phyloP scores from a whole-genome alignment of 2,113 vertebrate species.

The Perca schrenkii region DNA sequence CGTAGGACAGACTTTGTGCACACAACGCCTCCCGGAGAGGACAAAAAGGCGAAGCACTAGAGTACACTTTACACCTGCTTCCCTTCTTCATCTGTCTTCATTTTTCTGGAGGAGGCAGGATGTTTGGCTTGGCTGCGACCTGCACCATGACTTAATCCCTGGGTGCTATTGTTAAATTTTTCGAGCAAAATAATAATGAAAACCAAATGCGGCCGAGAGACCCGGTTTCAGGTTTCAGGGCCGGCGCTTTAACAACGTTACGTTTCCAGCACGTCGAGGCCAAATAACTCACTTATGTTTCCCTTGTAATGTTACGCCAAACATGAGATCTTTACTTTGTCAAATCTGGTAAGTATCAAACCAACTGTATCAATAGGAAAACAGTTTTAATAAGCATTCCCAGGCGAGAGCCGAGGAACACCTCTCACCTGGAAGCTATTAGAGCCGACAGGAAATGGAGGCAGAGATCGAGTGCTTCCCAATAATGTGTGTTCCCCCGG shows the following conservation, averaged over 20 bases:
- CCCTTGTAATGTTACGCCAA: conserved; percentile 84
- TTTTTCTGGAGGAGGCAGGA: conserved; percentile 81
- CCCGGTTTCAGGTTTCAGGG: conserved; percentile 74
- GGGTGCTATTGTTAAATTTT: conserved; percentile 83
- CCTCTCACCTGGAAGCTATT: conserved; percentile 85
- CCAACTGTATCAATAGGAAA: conserved; percentile 83
- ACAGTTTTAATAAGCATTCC: conserved; percentile 83
- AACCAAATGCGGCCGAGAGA: conserved; percentile 79
- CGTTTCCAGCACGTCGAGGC: conserved; percentile 77
- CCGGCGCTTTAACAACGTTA: conserved; percentile 78
- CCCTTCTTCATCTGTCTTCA: conserved; percentile 80
- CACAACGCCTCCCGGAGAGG: conserved; percentile 67
- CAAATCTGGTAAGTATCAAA: conserved; percentile 84
- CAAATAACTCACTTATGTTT: conserved; percentile 83
- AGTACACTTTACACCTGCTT: conserved; percentile 83
- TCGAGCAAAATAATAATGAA: conserved; percentile 79
- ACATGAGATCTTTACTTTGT: conserved; percentile 86
- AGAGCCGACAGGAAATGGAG: conserved; percentile 81
- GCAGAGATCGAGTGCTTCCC: conserved; percentile 79
- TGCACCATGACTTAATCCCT: conserved; percentile 84
- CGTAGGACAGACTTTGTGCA: neutral
- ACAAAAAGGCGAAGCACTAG: conserved; percentile 21
- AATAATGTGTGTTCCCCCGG: conserved; percentile 71
- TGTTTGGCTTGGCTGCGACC: conserved; percentile 84
- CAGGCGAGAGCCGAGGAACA: conserved; percentile 71